Base-by-base conservation (phyloP, 2,113 vertebrate species). In the Anser brachyrhynchus region DNA sequence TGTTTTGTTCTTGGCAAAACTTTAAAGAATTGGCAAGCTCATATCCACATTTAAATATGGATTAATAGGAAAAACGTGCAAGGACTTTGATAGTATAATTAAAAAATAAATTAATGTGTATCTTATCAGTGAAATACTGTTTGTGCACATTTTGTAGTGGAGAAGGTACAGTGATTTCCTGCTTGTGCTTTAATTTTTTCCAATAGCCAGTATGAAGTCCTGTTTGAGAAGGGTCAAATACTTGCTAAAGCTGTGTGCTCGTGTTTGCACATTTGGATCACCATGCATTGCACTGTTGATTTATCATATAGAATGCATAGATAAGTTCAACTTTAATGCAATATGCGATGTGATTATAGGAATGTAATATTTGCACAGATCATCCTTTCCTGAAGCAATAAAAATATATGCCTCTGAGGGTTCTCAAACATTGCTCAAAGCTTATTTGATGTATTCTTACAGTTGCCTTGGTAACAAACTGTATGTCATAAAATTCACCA, bases 21-120 rank as follows among this genome's bases (percentile, higher is more conserved):
- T 91, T 94, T 90, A 92, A 95, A 95, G 91, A 94, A 88, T 65
- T 74, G 54, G 29, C 22, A 62, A 89, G 76, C 23, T 95, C 59
- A 35, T 87, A 87, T 87, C 66, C 44, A 71, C 89, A 69, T 58
- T 93, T 75, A 91, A 93, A 58, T 69, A 33, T 44, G 21, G 74
- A 33, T 77, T 78, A 96, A 90, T 92, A 83, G 88, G 92, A 88
- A 97, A 95, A 97, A 93, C 55, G 61, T 92, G 90, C 72, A 74
- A 16, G 52, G 59, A 76, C 16, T 7, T 31, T 90, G 91, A 92
- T 76, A 88, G 52, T 29, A 37, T 59, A 84, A 89, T 83, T 74
- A 46, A 6, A 11, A 90, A 93, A 84, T 71, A 85, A 62, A 71
- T 82, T 65, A 19, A 85, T 74, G 18, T n/a, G 3, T 15, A 94